These are phyloP conservation scores for Cromileptes altivelis DNA, from an alignment of 2,113 vertebrate species.

Conservation along the genomic window DNA sequence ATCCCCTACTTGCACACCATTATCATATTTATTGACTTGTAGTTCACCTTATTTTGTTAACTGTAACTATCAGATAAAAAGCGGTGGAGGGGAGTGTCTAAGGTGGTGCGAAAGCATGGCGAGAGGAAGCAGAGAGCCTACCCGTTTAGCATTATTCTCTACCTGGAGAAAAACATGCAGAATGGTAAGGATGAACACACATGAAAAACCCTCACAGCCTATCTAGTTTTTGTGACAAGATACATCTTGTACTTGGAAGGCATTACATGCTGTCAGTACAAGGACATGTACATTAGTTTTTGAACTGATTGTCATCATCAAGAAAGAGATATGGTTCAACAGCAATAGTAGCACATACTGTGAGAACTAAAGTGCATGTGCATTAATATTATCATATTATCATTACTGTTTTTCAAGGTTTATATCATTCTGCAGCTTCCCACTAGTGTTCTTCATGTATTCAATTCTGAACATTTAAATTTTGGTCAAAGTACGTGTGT, in stretches of 20 bases:
- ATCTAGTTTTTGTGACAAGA: neutral
- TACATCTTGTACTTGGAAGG: neutral
- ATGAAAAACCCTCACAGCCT: neutral
- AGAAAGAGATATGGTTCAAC: too few species aligned
- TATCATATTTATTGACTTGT: too few species aligned
- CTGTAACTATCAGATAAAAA: constrained; percentile 76
- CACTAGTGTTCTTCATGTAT: too few species aligned
- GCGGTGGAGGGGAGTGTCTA: constrained; percentile 58
- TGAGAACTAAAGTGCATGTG: too few species aligned
- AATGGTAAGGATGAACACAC: constrained; percentile 48
- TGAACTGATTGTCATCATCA: neutral
- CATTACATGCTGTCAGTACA: neutral
- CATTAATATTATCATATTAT: too few species aligned
- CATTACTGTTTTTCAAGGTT: too few species aligned
- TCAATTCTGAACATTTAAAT: too few species aligned
- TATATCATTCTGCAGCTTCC: too few species aligned
- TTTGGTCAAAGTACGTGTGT: too few species aligned
- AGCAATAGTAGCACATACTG: too few species aligned
- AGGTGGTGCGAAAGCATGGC: constrained; percentile 52
- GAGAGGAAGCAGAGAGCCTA: constrained; percentile 52
- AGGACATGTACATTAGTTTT: neutral
- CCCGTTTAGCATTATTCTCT: constrained; percentile 73
- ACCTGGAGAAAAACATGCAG: constrained; percentile 69
- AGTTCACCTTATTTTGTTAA: constrained; percentile 25
- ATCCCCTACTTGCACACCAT: neutral